Conservation (phyloP, 2,113 vertebrate genomes). For the Dicentrarchus labrax region DNA sequence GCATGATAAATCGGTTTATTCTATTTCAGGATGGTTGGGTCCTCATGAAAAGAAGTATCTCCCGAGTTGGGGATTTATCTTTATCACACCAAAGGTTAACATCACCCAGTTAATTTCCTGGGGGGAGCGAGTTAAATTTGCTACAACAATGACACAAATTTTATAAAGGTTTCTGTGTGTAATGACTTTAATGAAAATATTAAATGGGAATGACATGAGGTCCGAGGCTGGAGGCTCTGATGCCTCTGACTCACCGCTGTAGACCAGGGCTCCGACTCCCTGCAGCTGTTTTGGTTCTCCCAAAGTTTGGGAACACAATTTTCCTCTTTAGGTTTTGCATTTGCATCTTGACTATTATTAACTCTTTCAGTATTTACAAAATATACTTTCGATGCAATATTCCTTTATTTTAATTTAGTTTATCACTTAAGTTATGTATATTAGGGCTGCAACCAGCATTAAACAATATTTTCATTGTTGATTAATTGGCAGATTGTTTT, state of each 20-base stretch:
- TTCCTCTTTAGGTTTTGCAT: conserved; percentile 33
- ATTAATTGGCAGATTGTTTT: too few relatives aligned
- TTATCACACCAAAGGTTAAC: conserved; percentile 71
- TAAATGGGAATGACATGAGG: conserved; percentile 75
- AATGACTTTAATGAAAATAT: conserved; percentile 79
- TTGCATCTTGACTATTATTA: neutral
- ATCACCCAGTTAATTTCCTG: conserved; percentile 59
- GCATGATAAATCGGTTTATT: conserved; percentile 44
- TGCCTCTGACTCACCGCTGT: conserved; percentile 66
- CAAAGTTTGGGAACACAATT: conserved; percentile 35
- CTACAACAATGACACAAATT: conserved; percentile 62
- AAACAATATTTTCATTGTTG: too few relatives aligned
- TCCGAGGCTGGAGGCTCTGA: conserved; percentile 63
- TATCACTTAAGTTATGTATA: neutral
- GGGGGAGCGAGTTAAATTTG: conserved; percentile 59
- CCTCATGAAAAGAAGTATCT: conserved; percentile 42
- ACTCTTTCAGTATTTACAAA: neutral
- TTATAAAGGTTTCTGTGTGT: conserved; percentile 55
- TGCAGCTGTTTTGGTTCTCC: conserved; percentile 56
- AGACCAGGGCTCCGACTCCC: conserved; percentile 53
- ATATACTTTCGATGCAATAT: neutral
- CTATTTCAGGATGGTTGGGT: conserved; percentile 41
- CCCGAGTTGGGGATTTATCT: conserved; percentile 60
- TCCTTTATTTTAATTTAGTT: neutral
- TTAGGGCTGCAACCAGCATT: too few relatives aligned